Evolutionary conservation across 2,888 invertebrate species (phyloP), one percentile per base, ranked within the genome.

Genomic region (Dyspetes luteomarginatus): DNA sequence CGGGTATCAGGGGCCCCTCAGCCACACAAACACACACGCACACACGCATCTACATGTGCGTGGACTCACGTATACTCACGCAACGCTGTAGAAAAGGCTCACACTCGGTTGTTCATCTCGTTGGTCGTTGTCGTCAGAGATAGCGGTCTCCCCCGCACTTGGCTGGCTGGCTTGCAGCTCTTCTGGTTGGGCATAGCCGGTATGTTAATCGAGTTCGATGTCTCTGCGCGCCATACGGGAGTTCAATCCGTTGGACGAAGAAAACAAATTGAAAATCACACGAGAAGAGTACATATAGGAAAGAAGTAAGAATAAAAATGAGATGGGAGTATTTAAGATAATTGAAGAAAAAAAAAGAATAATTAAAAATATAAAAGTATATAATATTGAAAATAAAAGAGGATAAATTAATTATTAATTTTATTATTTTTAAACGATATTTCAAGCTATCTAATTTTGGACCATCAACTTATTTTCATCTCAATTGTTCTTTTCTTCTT

Each of bases 181-280:
- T 72, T 71, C 36, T 71, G 62, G 68, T 26, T 30, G 48, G 71
- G 68, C 56, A 55, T 86, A 88, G 88, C 89, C 84, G 86, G 90
- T 90, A 90, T 90, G 89, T 89, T 90, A 90, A 91, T 90, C 89
- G 88, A 43, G 78, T 78, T 78, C 78, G 73, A 78, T 78, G 73
- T 52, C 72, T 72, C 45, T 45, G 17, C 45, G 7, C 41, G 55
- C 69, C 74, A 64, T 58, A 72, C 72, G 58, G 28, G 72, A 52
- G 60, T 68, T 62, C 17, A 68, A 52, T 73, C 68, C 50, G 67
- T 36, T 43, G 36, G 28, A 67, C 7, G 19, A 48, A 30, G 22
- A 48, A 12, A 28, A 15, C 45, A 55, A 45, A 15, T 45, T 5
- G 15, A 45, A 9, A 45, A n/a, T 17, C 17, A 17, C 15, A 36